Conservation (phyloP, 2,888 invertebrate species). For the Melanargia galathea region DNA sequence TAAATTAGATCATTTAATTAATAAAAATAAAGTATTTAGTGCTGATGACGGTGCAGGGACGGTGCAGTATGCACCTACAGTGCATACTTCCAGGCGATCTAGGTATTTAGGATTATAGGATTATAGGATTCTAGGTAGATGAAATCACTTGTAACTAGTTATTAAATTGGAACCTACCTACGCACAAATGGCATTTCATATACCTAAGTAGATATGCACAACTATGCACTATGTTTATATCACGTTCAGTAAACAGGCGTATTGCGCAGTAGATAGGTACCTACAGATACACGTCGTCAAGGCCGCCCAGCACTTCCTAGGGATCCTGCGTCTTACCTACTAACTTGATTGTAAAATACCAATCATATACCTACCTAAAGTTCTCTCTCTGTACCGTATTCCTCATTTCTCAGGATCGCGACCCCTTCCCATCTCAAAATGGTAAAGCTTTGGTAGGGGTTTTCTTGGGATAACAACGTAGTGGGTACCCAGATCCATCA, state of each 20-base stretch:
- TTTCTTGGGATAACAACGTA: too few relatives aligned
- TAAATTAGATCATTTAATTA: too few relatives aligned
- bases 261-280: slow-evolving; percentile 41
- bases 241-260: slow-evolving; percentile 18
- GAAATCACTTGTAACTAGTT: neutral
- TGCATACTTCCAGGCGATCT: too few relatives aligned
- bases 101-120: neutral
- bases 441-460: too few relatives aligned
- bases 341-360: neutral
- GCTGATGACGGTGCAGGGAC: too few relatives aligned
- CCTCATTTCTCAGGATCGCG: too few relatives aligned
- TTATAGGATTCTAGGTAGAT: neutral
- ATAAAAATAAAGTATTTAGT: too few relatives aligned
- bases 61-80: too few relatives aligned
- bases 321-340: slow-evolving; percentile 49
- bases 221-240: neutral
- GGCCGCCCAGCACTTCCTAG: slow-evolving; percentile 51
- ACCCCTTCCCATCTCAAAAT: too few relatives aligned
- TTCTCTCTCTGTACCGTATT: too few relatives aligned
- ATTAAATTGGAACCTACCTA: slow-evolving; percentile 13
- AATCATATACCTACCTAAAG: neutral
- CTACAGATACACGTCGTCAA: slow-evolving; percentile 43
- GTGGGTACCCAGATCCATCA: too few relatives aligned
- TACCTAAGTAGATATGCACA: neutral
- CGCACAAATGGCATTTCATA: slow-evolving; percentile 18